Evolutionary conservation across 2,113 vertebrate genomes (phyloP).

Genomic region (Xiphorhynchus elegans): DNA sequence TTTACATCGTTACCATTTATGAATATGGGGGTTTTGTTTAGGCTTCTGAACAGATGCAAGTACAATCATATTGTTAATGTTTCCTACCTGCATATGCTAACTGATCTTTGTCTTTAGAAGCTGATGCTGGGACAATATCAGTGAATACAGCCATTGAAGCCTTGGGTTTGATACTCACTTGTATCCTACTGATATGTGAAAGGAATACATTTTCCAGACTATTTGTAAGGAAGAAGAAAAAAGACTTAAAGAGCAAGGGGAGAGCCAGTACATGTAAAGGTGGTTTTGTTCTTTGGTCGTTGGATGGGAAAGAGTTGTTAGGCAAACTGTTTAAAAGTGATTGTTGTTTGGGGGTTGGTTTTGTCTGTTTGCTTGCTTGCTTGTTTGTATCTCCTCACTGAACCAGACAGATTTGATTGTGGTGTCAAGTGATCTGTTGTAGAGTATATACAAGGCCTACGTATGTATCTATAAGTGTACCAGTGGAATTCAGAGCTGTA

Average conservation of each 20-base stretch:
- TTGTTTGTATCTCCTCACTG: background rate
- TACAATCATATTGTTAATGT: background rate
- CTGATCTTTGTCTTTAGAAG: background rate
- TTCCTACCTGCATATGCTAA: background rate
- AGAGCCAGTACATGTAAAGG: background rate
- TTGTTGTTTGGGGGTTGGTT: background rate
- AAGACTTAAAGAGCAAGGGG: background rate
- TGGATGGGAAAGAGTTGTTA: background rate
- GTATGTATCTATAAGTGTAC: background rate
- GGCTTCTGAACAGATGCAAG: background rate
- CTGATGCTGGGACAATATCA: background rate
- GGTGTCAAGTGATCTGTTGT: background rate
- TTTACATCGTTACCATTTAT: background rate
- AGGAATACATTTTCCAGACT: background rate
- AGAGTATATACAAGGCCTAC: background rate
- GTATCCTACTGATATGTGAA: background rate
- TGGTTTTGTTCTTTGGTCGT: background rate
- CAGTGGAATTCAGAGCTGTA: background rate
- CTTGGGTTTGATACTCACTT: background rate
- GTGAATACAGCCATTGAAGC: background rate
- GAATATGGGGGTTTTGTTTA: background rate
- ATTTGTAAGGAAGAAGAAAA: background rate
- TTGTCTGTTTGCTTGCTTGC: background rate
- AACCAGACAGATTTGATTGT: background rate
- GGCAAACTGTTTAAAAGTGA: background rate